Evolutionary conservation across 2,797 vertebrate genomes (phyloP).

Genomic region (Takifugu rubripes): DNA sequence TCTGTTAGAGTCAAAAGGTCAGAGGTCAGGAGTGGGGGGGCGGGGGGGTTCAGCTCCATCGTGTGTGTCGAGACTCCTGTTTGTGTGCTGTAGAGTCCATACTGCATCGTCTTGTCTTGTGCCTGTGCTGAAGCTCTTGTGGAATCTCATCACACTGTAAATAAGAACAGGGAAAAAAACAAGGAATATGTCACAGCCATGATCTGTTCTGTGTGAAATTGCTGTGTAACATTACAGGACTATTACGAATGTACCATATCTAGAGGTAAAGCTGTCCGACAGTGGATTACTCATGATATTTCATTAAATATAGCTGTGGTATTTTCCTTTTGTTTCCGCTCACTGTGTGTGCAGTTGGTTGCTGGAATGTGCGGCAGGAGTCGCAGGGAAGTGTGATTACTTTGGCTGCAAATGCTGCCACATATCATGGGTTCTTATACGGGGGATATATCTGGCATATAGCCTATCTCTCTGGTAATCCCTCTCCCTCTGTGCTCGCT

Average conservation of each 20-base stretch:
- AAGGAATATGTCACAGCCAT: constrained; percentile 50
- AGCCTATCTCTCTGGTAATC: constrained; percentile 55
- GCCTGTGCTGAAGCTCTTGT: constrained; percentile 74
- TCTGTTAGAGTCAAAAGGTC: constrained; percentile 35
- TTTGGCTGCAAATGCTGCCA: constrained; percentile 3
- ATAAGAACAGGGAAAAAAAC: constrained; percentile 59
- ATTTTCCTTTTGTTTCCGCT: constrained; percentile 57
- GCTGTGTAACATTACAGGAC: constrained; percentile 58
- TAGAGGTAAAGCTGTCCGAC: constrained; percentile 79
- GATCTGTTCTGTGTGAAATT: constrained; percentile 31
- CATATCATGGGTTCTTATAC: constrained; percentile 16
- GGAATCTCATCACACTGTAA: constrained; percentile 76
- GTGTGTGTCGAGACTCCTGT: constrained; percentile 51
- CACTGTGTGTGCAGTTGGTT: constrained; percentile 2
- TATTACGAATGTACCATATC: constrained; percentile 80
- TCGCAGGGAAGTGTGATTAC: too few relatives aligned
- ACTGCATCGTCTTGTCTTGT: constrained; percentile 67
- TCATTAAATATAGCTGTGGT: constrained; percentile 78
- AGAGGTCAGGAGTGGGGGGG: constrained; percentile 10
- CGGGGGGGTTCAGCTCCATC: constrained; percentile 4
- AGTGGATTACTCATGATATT: constrained; percentile 72
- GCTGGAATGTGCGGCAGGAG: too few relatives aligned
- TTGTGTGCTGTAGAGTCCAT: constrained; percentile 84
- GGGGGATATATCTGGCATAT: constrained; percentile 23
- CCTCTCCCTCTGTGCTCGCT: constrained; percentile 54